Evolutionary conservation across 2,797 vertebrate genomes (phyloP).

Genomic region (Rhodeus uyekii): DNA sequence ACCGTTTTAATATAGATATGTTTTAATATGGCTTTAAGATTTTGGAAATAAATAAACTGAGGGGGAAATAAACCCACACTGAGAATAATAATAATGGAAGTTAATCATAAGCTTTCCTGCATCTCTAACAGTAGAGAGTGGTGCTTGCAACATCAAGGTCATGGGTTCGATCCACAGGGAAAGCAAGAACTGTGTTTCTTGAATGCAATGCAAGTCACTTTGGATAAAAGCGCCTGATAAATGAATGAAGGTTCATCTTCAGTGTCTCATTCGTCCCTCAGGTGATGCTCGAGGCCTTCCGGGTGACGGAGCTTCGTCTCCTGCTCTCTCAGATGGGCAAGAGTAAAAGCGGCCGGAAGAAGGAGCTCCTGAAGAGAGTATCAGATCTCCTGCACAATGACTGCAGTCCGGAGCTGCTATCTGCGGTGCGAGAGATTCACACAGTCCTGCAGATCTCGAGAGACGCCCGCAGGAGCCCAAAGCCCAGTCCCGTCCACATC

Average conservation of each 20-base stretch:
- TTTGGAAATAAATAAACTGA: not conserved
- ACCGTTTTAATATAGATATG: not conserved
- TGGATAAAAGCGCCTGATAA: too few relatives aligned
- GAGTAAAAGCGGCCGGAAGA: slow-evolving; percentile 85
- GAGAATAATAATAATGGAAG: not conserved
- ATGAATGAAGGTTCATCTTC: not conserved
- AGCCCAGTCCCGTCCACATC: not conserved
- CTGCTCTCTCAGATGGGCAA: slow-evolving; percentile 82
- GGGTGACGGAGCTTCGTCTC: slow-evolving; percentile 85
- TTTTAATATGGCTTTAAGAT: not conserved
- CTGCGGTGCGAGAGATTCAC: slow-evolving; percentile 83
- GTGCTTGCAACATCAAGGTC: too few relatives aligned
- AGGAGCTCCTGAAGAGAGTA: slow-evolving; percentile 81
- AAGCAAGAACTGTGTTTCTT: too few relatives aligned
- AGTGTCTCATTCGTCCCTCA: slow-evolving; percentile 42
- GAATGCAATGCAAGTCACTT: too few relatives aligned
- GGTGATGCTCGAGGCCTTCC: slow-evolving; percentile 86
- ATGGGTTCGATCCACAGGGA: too few relatives aligned
- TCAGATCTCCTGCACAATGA: slow-evolving; percentile 80
- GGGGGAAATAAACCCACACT: not conserved
- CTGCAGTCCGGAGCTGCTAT: slow-evolving; percentile 82
- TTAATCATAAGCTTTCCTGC: not conserved
- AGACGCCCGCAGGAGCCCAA: not conserved
- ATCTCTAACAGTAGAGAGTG: too few relatives aligned
- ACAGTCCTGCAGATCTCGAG: slow-evolving; percentile 73